Base-by-base conservation (phyloP, 2,888 invertebrate genomes). In the Plebejus melissa region DNA sequence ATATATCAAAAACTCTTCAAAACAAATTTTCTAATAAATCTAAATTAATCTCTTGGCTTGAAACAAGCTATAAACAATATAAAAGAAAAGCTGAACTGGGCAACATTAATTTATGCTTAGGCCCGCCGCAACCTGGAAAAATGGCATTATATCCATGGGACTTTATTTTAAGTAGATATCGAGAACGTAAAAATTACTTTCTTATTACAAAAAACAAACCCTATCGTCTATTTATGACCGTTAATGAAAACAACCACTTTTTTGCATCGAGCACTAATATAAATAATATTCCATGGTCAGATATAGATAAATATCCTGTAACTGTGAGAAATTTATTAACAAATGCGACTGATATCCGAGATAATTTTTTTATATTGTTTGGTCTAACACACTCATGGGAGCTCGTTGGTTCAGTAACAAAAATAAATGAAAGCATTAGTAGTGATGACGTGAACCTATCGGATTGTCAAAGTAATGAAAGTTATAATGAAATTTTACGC, bases 331-430 rank as follows among this genome's bases (percentile, higher is more conserved):
- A 90, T 77, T 83, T 94, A 79, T 80, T 91, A 9, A 87, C 84
- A 22, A 88, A 89, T 81, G 86, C 85, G 54, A 83, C 80, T n/a
- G 83, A 86, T 76, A 78, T 86, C 74, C 86, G 88, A 79, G 89
- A 91, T 74, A 86, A 85, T 76, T 90, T 91, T 83, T 90, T 90
- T 80, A 90, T 94, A 81, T 83, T 94, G 80, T 83, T 84, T 80
- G 94, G 94, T n/a, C 83, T 88, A 78, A 71, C 83, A 36, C 79
- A 84, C 78, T 91, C 90, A 78, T 94, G 94, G 94, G 91, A 94
- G 85, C 79, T 93, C 74, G 83, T 89, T 76, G 92, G 92, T 11
- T 86, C 88, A 71, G 88, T 90, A 32, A 83, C 86, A 74, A 91
- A 90, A 84, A 78, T 88, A 72, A 80, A 78, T 50, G 79, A 79